Conservation (phyloP, 2,888 invertebrate species). For the Patella ulyssiponensis region DNA sequence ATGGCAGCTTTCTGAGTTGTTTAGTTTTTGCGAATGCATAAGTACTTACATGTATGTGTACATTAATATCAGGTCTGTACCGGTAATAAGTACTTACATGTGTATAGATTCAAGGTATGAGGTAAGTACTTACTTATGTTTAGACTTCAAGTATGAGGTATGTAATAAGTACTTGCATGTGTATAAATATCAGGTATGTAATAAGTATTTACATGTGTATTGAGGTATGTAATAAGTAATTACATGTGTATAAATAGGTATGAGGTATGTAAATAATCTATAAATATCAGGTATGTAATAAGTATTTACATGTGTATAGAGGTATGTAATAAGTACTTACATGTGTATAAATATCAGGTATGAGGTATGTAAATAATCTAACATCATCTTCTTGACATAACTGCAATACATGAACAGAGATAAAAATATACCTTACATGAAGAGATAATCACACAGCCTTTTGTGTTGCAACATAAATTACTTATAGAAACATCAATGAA, state of each 20-base stretch:
- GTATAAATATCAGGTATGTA: conserved; percentile 87
- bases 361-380: conserved; percentile 89
- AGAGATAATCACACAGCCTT: background rate
- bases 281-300: conserved; percentile 84
- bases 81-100: too few relatives aligned
- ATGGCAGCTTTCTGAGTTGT: too few relatives aligned
- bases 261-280: conserved; percentile 89
- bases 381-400: conserved; percentile 91
- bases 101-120: too few relatives aligned
- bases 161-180: conserved; percentile 76
- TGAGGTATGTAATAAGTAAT: conserved; percentile 80
- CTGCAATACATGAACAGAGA: conserved; percentile 66
- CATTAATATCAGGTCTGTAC: too few relatives aligned
- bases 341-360: conserved; percentile 92
- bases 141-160: too few relatives aligned
- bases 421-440: background rate
- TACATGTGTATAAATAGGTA: conserved; percentile 87
- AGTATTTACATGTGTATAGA: background rate
- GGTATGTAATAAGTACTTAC: conserved; percentile 80
- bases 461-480: background rate
- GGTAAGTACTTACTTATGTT: too few relatives aligned
- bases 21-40: too few relatives aligned
- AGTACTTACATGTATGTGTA: too few relatives aligned
- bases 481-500: background rate
- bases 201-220: background rate